phyloP scores from a whole-genome alignment of 1,140 invertebrate species.

The Eubasilissa regina region DNA sequence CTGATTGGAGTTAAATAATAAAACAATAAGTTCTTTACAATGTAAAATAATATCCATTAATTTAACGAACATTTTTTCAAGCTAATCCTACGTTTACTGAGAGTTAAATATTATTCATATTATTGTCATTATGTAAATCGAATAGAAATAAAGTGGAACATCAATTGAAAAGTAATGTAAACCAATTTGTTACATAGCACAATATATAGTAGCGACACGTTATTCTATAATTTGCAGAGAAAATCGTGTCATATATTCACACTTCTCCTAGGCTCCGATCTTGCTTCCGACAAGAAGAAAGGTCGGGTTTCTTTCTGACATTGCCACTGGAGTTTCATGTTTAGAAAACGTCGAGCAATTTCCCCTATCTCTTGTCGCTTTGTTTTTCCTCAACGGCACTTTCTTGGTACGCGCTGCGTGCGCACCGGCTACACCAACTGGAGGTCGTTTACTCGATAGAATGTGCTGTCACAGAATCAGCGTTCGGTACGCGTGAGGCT shows the following conservation, averaged over 20 bases:
- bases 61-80: too few species aligned
- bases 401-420: not conserved
- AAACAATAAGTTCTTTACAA: too few species aligned
- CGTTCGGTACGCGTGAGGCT: not conserved
- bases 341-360: slow-evolving; percentile 10
- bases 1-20: too few species aligned
- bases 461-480: slow-evolving; percentile 7
- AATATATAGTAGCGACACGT: too few species aligned
- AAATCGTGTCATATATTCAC: slow-evolving; percentile 7
- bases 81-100: too few species aligned
- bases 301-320: slow-evolving; percentile 10
- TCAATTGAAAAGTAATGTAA: too few species aligned
- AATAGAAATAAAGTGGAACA: too few species aligned
- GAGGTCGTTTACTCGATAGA: slow-evolving; percentile 10
- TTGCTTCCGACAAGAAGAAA: slow-evolving; percentile 17
- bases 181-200: too few species aligned
- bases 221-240: not conserved
- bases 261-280: slow-evolving; percentile 9
- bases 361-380: slow-evolving; percentile 19
- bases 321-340: slow-evolving; percentile 8
- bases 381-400: slow-evolving; percentile 1
- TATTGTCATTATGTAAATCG: too few species aligned
- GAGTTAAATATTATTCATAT: too few species aligned
- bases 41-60: too few species aligned
- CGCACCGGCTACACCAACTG: not conserved